These are phyloP conservation scores for Cyclargus thomasi DNA, from an alignment of 1,140 invertebrate species.

Conservation along the genomic window DNA sequence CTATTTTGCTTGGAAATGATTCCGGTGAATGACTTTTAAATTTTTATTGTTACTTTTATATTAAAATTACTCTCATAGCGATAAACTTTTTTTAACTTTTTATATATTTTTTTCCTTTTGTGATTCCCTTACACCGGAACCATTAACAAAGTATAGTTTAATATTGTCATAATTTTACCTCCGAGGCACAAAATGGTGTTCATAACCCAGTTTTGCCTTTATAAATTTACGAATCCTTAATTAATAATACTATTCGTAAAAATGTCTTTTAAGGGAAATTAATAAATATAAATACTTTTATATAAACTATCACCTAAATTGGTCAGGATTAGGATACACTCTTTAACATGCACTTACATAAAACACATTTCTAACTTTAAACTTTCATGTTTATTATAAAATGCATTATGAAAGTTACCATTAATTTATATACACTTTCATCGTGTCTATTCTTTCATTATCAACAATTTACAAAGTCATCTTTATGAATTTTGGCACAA, in stretches of 20 bases:
- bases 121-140: constrained; percentile 30
- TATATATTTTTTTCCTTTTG: constrained; percentile 21
- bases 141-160: constrained; percentile 37
- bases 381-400: constrained; percentile 28
- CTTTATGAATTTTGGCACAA: constrained; percentile 37
- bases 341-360: constrained; percentile 52
- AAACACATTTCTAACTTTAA: constrained; percentile 27
- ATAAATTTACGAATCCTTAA: constrained; percentile 65
- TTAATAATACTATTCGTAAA: constrained; percentile 75
- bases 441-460: constrained; percentile 22
- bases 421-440: constrained; percentile 33
- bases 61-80: background rate
- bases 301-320: constrained; percentile 65
- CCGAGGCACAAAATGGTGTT: constrained; percentile 68
- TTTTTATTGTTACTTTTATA: background rate
- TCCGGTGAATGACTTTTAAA: background rate
- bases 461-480: constrained; percentile 23
- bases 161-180: constrained; percentile 60
- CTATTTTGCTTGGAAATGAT: constrained; percentile 15
- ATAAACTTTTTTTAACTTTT: background rate
- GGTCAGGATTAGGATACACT: constrained; percentile 70
- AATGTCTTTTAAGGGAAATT: constrained; percentile 71
- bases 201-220: constrained; percentile 63
- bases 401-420: constrained; percentile 35
- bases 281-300: constrained; percentile 72